Percentiles rank a stretch among this genome's conserved stretches.
Evolutionary conservation across 2,888 invertebrate species (phyloP).

Genomic region (Leptinotarsa juncta): DNA sequence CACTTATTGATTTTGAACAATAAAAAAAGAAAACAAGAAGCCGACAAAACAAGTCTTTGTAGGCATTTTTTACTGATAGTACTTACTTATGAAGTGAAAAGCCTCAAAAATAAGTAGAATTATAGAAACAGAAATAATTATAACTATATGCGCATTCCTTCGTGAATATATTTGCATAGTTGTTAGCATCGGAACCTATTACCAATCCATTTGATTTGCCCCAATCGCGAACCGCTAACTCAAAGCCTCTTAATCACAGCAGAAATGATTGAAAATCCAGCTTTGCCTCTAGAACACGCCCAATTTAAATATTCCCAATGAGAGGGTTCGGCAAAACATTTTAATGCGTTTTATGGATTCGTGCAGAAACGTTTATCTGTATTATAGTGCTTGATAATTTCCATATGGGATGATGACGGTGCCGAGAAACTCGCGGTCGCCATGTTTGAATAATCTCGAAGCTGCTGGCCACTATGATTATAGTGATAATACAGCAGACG

Average conservation of each 20-base stretch:
- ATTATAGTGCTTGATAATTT: constrained; percentile 64
- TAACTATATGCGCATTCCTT: background rate
- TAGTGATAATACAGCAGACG: constrained; percentile 60
- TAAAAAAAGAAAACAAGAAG: too few species aligned
- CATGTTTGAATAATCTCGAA: constrained; percentile 53
- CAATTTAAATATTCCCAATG: constrained; percentile 63
- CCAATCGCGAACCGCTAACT: constrained; percentile 31
- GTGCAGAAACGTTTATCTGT: constrained; percentile 63
- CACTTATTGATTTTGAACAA: too few species aligned
- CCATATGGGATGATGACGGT: constrained; percentile 63
- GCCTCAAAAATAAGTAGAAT: background rate
- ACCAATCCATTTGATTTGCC: constrained; percentile 33
- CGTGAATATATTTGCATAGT: constrained; percentile 16
- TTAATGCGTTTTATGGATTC: constrained; percentile 64
- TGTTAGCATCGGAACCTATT: constrained; percentile 22
- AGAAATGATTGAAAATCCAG: constrained; percentile 44
- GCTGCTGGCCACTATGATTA: constrained; percentile 61
- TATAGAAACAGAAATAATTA: background rate
- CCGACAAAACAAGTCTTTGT: too few species aligned
- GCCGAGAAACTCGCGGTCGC: constrained; percentile 41
- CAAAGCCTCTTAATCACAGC: constrained; percentile 38
- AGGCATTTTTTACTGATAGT: too few species aligned
- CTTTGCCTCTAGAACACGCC: constrained; percentile 51
- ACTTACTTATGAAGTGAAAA: background rate
- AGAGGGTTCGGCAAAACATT: constrained; percentile 57